Conservation (phyloP, 1,140 invertebrate genomes). For the Eubasilissa regina region DNA sequence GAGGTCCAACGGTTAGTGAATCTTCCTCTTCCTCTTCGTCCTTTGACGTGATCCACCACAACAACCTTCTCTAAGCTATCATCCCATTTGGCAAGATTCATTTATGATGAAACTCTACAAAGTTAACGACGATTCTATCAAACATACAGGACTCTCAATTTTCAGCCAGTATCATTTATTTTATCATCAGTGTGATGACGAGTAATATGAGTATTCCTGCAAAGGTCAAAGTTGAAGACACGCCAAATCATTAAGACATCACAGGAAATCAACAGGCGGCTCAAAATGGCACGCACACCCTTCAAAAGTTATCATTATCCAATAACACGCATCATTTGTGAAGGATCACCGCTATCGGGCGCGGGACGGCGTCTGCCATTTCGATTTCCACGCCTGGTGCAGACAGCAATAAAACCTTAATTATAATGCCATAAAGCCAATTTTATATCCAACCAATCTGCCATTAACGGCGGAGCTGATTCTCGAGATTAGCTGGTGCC, state of each 20-base stretch:
- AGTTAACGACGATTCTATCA: too few species aligned
- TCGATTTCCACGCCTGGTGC: conserved; percentile 15
- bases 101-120: too few species aligned
- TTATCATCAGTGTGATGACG: too few species aligned
- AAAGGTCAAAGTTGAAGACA: background rate
- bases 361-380: conserved; percentile 6
- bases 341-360: background rate
- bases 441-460: conserved; percentile 42
- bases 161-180: too few species aligned
- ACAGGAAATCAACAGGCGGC: background rate
- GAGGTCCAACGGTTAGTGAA: too few species aligned
- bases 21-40: too few species aligned
- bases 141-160: too few species aligned
- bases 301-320: conserved; percentile 27
- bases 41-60: too few species aligned
- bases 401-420: conserved; percentile 43
- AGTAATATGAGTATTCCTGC: too few species aligned
- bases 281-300: conserved; percentile 30
- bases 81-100: too few species aligned
- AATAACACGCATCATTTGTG: conserved; percentile 40
- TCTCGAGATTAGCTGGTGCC: background rate
- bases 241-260: conserved; percentile 7
- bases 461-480: conserved; percentile 5
- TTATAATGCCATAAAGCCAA: conserved; percentile 40
- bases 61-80: too few species aligned